These are phyloP conservation scores for Cynodonichthys magdalenae DNA, from an alignment of 2,797 vertebrate genomes.

Conservation along the genomic window DNA sequence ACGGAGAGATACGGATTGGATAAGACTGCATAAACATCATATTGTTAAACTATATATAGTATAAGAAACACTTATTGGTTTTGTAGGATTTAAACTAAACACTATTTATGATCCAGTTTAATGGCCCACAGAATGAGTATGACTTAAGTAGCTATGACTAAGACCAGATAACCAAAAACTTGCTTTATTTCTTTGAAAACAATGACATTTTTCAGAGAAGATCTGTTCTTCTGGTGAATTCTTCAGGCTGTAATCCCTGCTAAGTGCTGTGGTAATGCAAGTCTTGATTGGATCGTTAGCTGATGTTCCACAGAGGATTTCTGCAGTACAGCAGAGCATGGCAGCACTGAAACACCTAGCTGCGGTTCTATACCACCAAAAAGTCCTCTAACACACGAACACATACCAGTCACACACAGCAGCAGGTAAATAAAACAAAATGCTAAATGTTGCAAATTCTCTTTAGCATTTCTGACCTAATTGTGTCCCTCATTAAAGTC, in stretches of 20 bases:
- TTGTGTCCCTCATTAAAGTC: background rate
- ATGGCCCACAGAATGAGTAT: too few species aligned
- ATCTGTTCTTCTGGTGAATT: background rate
- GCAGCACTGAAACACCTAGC: conserved; percentile 30
- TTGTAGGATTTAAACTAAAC: background rate
- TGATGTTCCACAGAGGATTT: conserved; percentile 37
- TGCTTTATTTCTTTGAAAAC: background rate
- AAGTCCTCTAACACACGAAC: conserved; percentile 1
- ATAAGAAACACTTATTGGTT: too few species aligned
- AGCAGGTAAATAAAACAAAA: background rate
- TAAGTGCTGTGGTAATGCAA: conserved; percentile 27
- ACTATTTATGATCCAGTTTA: too few species aligned
- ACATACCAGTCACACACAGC: background rate
- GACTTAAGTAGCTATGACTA: background rate
- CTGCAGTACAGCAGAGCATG: conserved; percentile 19
- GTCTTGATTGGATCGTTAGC: conserved; percentile 51
- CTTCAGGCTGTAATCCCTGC: conserved; percentile 25
- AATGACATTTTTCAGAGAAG: background rate
- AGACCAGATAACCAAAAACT: background rate
- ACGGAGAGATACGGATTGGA: background rate
- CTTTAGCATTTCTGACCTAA: background rate
- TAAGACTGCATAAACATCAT: background rate
- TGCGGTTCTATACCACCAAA: conserved; percentile 17
- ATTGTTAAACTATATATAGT: background rate
- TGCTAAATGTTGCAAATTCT: background rate